Evolutionary conservation across 2,113 vertebrate genomes (phyloP).

Genomic region (Laticauda laticaudata): DNA sequence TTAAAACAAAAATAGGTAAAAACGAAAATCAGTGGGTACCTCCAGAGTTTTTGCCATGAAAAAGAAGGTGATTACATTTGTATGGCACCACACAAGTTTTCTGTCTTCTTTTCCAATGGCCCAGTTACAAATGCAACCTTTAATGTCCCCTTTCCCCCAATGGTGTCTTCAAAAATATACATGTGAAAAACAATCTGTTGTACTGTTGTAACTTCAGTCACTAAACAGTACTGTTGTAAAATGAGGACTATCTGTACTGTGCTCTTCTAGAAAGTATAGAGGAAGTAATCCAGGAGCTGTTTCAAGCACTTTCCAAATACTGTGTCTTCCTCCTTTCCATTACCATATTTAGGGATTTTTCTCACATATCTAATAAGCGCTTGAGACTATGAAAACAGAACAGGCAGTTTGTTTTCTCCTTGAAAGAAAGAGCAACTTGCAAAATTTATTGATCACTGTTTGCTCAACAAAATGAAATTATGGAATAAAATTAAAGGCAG

Average conservation of each 20-base stretch:
- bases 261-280: constrained; percentile 47
- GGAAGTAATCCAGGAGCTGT: constrained; percentile 60
- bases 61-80: not conserved
- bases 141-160: constrained; percentile 31
- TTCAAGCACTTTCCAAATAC: constrained; percentile 30
- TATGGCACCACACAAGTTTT: not conserved
- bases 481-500: constrained; percentile 33
- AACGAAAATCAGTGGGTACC: not conserved
- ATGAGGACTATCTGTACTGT: not conserved
- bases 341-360: constrained; percentile 61
- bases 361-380: constrained; percentile 43
- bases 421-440: constrained; percentile 52
- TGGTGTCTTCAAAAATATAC: constrained; percentile 21
- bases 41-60: not conserved
- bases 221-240: not conserved
- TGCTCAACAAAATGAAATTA: constrained; percentile 52
- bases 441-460: constrained; percentile 47
- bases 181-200: not conserved
- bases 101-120: not conserved
- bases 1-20: not conserved
- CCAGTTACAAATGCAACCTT: not conserved
- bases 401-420: constrained; percentile 46
- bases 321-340: constrained; percentile 15
- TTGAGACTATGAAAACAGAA: constrained; percentile 56
- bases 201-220: not conserved